Conservation (phyloP, 1,140 invertebrate species). For the Eriosoma lanigerum region DNA sequence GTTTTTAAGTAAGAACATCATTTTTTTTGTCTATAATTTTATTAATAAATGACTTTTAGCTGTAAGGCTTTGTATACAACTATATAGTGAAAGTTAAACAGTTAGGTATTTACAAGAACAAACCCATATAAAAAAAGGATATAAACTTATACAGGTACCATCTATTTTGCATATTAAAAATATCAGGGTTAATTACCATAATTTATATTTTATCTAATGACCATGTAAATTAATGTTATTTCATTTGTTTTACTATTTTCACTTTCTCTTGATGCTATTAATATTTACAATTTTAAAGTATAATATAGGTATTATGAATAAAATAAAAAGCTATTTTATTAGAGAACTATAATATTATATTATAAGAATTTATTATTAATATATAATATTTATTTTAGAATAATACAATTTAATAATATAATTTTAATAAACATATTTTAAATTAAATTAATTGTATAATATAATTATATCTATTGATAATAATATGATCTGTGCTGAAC, state of each 20-base stretch:
- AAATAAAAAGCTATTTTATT: too few relatives aligned
- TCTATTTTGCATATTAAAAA: background rate
- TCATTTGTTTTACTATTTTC: background rate
- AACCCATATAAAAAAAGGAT: background rate
- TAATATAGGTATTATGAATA: too few relatives aligned
- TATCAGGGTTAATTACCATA: conserved; percentile 26
- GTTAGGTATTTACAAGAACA: background rate
- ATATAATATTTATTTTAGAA: too few relatives aligned
- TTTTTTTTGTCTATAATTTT: background rate
- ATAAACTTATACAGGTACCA: background rate
- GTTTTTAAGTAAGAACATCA: background rate
- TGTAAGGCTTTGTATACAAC: background rate
- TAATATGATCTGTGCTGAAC: too few relatives aligned
- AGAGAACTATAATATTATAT: too few relatives aligned
- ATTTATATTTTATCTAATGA: background rate
- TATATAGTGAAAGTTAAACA: conserved; percentile 36
- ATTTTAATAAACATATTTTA: too few relatives aligned
- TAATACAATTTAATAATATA: too few relatives aligned
- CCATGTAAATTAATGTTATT: background rate
- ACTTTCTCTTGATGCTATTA: background rate
- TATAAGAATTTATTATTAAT: too few relatives aligned
- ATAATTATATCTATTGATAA: too few relatives aligned
- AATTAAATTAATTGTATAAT: too few relatives aligned
- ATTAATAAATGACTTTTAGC: background rate
- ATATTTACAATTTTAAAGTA: too few relatives aligned